phyloP scores from a whole-genome alignment of 53 echinoderm and acorn worm species.

The Holothuria leucospilota region DNA sequence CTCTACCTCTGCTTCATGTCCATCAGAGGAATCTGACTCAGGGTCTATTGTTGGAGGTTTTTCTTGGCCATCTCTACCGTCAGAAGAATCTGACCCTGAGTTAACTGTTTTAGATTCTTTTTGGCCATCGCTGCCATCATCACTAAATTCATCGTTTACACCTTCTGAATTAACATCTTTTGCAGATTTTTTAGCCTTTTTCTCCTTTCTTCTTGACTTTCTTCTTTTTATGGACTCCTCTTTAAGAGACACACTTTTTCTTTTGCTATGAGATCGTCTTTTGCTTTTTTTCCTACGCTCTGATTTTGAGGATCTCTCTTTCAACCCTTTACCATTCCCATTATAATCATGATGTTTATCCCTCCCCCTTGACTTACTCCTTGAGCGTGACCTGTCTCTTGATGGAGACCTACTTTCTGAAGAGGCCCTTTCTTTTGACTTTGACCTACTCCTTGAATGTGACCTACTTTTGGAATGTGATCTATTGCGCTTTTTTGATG shows the following conservation, averaged over 20 bases:
- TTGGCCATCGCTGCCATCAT: conserved; percentile 18
- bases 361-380: conserved; percentile 6
- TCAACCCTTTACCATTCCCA: neutral
- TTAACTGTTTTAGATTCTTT: conserved; percentile 4
- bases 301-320: conserved; percentile 3
- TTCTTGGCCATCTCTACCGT: conserved; percentile 4
- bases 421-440: conserved; percentile 7
- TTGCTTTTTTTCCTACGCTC: neutral
- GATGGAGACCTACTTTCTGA: conserved; percentile 15
- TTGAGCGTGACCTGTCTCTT: conserved; percentile 51
- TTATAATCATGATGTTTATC: conserved; percentile 21
- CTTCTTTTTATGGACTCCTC: neutral
- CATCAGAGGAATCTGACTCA: neutral
- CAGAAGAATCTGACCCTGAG: neutral
- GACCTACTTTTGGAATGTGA: conserved; percentile 15
- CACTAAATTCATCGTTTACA: neutral
- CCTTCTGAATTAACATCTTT: neutral
- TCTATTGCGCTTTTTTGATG: neutral
- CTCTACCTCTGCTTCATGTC: conserved; percentile 21
- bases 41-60: neutral
- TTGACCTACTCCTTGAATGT: conserved; percentile 6
- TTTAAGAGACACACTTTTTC: neutral
- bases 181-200: neutral
- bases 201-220: neutral
- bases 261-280: neutral